Evolutionary conservation across 2,113 vertebrate species (phyloP).

Genomic region (Laticauda laticaudata): DNA sequence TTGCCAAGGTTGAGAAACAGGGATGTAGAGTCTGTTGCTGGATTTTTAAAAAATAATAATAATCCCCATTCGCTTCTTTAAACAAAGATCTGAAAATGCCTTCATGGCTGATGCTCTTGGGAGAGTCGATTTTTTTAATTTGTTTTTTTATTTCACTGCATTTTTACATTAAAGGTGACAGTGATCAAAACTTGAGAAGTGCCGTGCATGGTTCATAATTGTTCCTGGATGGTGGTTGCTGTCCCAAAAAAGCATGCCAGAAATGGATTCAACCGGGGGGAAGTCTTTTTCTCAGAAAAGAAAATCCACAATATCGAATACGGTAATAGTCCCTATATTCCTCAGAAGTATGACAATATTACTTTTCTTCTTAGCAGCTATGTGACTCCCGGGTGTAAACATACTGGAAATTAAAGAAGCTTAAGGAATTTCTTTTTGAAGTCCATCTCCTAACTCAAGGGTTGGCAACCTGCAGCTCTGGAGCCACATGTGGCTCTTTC

Average conservation of each 20-base stretch:
- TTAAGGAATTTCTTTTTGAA: too few species aligned
- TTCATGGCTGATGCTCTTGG: neutral
- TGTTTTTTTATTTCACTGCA: neutral
- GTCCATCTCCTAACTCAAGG: too few species aligned
- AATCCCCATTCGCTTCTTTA: neutral
- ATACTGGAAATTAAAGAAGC: too few species aligned
- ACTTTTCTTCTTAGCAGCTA: neutral
- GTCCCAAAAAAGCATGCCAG: neutral
- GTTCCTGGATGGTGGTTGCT: neutral
- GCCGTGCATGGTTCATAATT: neutral
- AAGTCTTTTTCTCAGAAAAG: neutral
- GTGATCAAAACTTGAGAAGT: neutral
- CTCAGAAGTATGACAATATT: neutral
- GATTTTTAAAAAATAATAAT: neutral
- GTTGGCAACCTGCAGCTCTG: too few species aligned
- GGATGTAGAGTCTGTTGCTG: neutral
- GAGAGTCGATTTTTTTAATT: neutral
- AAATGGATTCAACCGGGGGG: too few species aligned
- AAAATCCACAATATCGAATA: neutral
- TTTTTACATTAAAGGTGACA: neutral
- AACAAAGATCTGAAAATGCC: neutral
- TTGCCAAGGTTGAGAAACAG: too few species aligned
- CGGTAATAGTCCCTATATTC: neutral
- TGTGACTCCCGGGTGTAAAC: too few species aligned
- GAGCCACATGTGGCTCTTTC: too few species aligned